phyloP scores from a whole-genome alignment of 2,888 invertebrate genomes.

The Brenthis daphne region DNA sequence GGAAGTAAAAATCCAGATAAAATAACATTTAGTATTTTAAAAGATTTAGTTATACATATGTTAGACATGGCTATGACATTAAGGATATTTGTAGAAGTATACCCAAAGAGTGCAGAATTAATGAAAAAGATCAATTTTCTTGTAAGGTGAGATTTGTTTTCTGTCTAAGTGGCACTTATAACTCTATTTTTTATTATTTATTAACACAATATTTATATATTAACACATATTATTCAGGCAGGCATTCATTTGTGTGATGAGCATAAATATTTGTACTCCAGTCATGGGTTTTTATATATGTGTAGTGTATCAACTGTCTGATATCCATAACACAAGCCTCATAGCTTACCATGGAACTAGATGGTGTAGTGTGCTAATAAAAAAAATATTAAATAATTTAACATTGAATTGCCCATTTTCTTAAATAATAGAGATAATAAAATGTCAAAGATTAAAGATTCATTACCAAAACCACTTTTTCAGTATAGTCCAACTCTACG shows the following conservation, averaged over 20 bases:
- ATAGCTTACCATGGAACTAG: not conserved
- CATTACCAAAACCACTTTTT: conserved; percentile 44
- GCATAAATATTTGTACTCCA: no score
- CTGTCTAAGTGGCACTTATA: no score
- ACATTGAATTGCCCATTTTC: no score
- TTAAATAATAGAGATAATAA: not conserved
- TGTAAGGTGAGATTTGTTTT: conserved; percentile 68
- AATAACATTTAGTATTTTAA: conserved; percentile 75
- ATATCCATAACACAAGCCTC: no score
- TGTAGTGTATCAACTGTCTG: no score
- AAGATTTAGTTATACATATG: conserved; percentile 86
- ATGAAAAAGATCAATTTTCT: conserved; percentile 83
- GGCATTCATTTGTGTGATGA: no score
- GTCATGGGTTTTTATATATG: no score
- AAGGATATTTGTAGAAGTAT: conserved; percentile 85
- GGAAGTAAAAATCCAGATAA: conserved; percentile 54
- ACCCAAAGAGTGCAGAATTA: conserved; percentile 79
- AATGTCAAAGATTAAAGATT: not conserved
- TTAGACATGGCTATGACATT: conserved; percentile 87
- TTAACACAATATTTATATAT: no score
- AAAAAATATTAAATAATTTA: no score
- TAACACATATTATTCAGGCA: no score
- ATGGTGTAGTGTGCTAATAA: no score
- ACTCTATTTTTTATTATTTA: no score
- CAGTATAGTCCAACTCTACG: conserved; percentile 90